Evolutionary conservation across 2,113 vertebrate species (phyloP).

Genomic region (Oryzias celebensis): DNA sequence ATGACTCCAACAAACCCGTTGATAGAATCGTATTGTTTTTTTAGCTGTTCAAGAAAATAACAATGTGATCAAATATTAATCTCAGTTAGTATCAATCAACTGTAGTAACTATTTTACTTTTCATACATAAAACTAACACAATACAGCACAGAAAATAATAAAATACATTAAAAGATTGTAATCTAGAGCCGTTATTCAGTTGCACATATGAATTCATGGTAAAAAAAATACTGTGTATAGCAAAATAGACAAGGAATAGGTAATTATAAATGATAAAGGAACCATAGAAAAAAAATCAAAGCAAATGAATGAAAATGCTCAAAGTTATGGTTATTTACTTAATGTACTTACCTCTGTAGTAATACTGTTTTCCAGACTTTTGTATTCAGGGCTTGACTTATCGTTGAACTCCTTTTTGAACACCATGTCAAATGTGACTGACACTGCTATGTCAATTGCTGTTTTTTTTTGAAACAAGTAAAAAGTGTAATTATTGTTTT

Average conservation of each 20-base stretch:
- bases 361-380: not conserved
- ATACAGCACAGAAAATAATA: too few relatives aligned
- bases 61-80: too few relatives aligned
- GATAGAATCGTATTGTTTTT: not conserved
- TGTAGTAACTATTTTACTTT: too few relatives aligned
- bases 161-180: too few relatives aligned
- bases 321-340: not conserved
- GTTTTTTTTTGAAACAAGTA: conserved; percentile 6
- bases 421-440: conserved; percentile 5
- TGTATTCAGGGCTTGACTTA: not conserved
- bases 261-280: not conserved
- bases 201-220: too few relatives aligned
- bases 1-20: conserved; percentile 11
- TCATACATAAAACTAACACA: too few relatives aligned
- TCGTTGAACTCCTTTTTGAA: conserved; percentile 6
- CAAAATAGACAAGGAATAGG: too few relatives aligned
- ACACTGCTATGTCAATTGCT: conserved; percentile 31
- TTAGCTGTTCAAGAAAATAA: conserved; percentile 25
- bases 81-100: too few relatives aligned
- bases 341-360: conserved; percentile 28
- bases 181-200: too few relatives aligned
- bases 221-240: too few relatives aligned
- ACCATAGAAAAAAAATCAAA: not conserved
- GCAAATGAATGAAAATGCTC: not conserved
- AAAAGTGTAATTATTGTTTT: not conserved